phyloP scores from a whole-genome alignment of 1,140 invertebrate genomes.

The Drosophila eugracilis region DNA sequence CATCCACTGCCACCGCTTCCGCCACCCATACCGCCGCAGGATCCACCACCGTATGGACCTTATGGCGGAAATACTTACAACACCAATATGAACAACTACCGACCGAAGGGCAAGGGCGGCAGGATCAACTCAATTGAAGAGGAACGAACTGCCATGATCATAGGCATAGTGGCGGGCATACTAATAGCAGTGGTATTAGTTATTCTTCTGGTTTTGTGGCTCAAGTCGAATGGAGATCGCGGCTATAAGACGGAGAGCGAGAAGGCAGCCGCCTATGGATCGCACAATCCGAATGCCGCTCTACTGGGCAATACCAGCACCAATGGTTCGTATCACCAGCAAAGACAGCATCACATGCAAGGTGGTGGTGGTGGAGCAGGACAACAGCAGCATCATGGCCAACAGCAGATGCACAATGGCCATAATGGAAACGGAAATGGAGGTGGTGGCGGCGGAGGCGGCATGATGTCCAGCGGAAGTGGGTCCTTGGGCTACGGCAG shows the following conservation, averaged over 20 bases:
- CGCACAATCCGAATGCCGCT: slow-evolving; percentile 91
- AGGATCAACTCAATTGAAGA: slow-evolving; percentile 90
- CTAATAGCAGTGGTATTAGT: slow-evolving; percentile 96
- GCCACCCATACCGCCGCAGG: slow-evolving; percentile 59
- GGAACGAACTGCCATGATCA: slow-evolving; percentile 91
- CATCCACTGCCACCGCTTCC: slow-evolving; percentile 83
- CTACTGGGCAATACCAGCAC: slow-evolving; percentile 87
- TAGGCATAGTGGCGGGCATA: slow-evolving; percentile 95
- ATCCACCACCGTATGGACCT: slow-evolving; percentile 78
- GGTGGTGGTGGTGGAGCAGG: slow-evolving; percentile 57
- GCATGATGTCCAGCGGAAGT: slow-evolving; percentile 75
- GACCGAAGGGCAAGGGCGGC: slow-evolving; percentile 85
- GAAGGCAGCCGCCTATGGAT: slow-evolving; percentile 88
- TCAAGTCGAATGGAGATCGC: slow-evolving; percentile 93
- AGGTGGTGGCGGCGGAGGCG: slow-evolving; percentile 48
- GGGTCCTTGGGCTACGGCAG: slow-evolving; percentile 72
- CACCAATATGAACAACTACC: slow-evolving; percentile 73
- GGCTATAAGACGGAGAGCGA: slow-evolving; percentile 96
- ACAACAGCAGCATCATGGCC: slow-evolving; percentile 78
- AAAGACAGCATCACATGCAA: slow-evolving; percentile 85
- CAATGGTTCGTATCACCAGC: slow-evolving; percentile 80
- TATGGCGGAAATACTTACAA: slow-evolving; percentile 74
- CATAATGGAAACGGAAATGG: slow-evolving; percentile 55
- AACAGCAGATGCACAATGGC: slow-evolving; percentile 64
- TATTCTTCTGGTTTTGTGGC: slow-evolving; percentile 94